Percentiles rank a stretch among this genome's conserved stretches.
These are phyloP conservation scores for Cyprinus carpio DNA, from an alignment of 2,113 vertebrate genomes.

Conservation along the genomic window DNA sequence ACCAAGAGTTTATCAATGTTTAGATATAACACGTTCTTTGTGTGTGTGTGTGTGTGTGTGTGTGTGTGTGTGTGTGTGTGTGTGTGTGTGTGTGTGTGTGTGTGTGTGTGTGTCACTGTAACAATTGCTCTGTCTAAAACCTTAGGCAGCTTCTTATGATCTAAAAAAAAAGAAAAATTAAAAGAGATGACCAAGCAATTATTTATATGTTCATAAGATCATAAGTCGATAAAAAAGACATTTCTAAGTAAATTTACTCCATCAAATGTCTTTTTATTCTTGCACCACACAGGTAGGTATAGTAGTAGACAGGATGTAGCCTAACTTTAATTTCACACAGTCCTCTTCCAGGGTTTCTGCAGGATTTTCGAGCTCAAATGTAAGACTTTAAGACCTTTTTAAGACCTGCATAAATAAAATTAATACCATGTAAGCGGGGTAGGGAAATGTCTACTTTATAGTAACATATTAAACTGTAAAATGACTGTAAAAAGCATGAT, in stretches of 20 bases:
- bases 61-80: background rate
- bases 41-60: background rate
- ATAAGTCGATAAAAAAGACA: background rate
- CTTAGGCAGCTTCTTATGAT: background rate
- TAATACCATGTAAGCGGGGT: no score
- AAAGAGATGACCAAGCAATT: background rate
- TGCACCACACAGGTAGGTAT: no score
- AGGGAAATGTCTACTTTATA: no score
- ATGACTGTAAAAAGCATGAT: no score
- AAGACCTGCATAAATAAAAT: no score
- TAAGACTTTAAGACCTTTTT: no score
- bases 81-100: background rate
- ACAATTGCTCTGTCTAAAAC: background rate
- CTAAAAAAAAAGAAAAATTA: background rate
- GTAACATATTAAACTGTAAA: no score
- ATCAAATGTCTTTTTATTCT: background rate
- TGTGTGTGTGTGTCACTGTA: background rate
- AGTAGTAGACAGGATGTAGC: background rate
- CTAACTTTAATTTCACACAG: background rate
- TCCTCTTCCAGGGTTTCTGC: background rate
- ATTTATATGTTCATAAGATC: background rate
- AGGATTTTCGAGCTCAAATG: no score
- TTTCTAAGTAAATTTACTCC: background rate
- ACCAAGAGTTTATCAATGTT: conserved; percentile 2
- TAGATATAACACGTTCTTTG: background rate